These are phyloP conservation scores for Siniperca obscura DNA, from an alignment of 2,797 vertebrate genomes.

Conservation along the genomic window DNA sequence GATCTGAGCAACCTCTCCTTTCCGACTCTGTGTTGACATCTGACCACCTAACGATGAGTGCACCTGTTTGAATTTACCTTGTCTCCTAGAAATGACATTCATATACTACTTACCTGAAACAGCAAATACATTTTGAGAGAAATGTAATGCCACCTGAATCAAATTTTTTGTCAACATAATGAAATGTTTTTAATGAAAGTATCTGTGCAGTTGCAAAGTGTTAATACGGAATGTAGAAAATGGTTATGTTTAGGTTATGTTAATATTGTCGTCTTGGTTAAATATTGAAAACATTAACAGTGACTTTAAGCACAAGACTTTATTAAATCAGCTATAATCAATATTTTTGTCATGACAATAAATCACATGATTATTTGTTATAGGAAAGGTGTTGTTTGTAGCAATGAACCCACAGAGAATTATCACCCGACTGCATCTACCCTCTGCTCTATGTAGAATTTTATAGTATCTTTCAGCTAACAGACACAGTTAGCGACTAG, in stretches of 20 bases:
- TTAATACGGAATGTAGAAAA: not conserved
- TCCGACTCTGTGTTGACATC: conserved; percentile 13
- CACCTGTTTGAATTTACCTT: conserved; percentile 13
- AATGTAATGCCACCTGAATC: not conserved
- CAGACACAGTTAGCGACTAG: no score
- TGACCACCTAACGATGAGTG: not conserved
- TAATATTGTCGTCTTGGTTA: not conserved
- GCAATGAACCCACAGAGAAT: not conserved
- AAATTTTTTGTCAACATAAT: not conserved
- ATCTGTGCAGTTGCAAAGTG: not conserved
- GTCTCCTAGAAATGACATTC: not conserved
- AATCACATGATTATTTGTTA: not conserved
- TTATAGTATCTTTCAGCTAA: no score
- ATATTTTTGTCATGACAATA: not conserved
- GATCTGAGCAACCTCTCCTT: conserved; percentile 38
- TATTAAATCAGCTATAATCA: not conserved
- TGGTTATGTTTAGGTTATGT: not conserved
- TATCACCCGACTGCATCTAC: no score
- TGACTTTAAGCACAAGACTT: not conserved
- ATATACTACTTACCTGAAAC: not conserved
- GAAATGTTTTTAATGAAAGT: not conserved
- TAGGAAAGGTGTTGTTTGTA: not conserved
- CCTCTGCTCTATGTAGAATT: no score
- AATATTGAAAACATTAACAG: not conserved
- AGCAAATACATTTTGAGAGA: not conserved